phyloP scores from a whole-genome alignment of 2,113 vertebrate species.

The Neolamprologus tretocephalus region DNA sequence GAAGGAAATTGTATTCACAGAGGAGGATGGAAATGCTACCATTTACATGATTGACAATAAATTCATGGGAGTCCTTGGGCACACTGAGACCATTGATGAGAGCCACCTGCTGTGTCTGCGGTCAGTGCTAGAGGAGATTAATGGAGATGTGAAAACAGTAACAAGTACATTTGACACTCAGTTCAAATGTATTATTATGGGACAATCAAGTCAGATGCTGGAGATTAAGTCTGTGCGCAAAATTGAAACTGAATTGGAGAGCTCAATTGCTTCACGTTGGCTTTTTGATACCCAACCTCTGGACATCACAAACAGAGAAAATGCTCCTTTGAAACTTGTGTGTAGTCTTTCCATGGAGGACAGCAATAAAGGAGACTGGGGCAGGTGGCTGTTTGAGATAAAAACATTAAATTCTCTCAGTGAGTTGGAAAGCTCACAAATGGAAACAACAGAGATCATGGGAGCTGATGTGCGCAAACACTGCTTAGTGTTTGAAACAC shows the following conservation, averaged over 20 bases:
- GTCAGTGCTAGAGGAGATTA: slow-evolving; percentile 81
- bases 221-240: slow-evolving; percentile 79
- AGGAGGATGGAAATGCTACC: slow-evolving; percentile 77
- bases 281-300: slow-evolving; percentile 81
- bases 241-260: slow-evolving; percentile 78
- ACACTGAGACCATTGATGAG: slow-evolving; percentile 78
- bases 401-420: slow-evolving; percentile 75
- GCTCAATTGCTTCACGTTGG: slow-evolving; percentile 78
- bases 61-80: slow-evolving; percentile 72
- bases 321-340: slow-evolving; percentile 73
- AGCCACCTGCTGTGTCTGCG: slow-evolving; percentile 75
- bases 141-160: slow-evolving; percentile 75
- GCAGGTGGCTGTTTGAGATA: slow-evolving; percentile 84
- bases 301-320: slow-evolving; percentile 69
- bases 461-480: slow-evolving; percentile 82
- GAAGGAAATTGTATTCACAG: slow-evolving; percentile 64
- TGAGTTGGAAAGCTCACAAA: slow-evolving; percentile 64
- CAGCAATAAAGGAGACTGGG: slow-evolving; percentile 67
- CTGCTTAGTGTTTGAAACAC: slow-evolving; percentile 83
- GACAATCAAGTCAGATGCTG: slow-evolving; percentile 76
- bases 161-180: slow-evolving; percentile 82
- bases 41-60: slow-evolving; percentile 82
- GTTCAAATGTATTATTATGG: slow-evolving; percentile 79
- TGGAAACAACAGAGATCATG: slow-evolving; percentile 71
- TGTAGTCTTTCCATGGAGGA: slow-evolving; percentile 79